phyloP scores from a whole-genome alignment of 1,140 invertebrate genomes.

The Drosophila biarmipes region DNA sequence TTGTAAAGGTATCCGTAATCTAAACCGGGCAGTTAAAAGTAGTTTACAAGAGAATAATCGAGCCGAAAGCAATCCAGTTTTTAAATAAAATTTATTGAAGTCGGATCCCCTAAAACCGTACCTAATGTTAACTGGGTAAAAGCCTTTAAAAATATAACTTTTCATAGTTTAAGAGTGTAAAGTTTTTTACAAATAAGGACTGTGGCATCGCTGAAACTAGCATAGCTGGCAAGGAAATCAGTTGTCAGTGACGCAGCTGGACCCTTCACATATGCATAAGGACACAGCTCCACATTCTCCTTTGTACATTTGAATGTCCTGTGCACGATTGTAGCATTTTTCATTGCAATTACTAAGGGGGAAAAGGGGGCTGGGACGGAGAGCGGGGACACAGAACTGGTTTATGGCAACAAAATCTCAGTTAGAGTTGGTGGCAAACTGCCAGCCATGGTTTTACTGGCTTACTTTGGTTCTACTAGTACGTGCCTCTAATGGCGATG shows the following conservation, averaged over 20 bases:
- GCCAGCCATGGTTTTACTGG: conserved; percentile 57
- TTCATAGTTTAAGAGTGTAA: too few relatives aligned
- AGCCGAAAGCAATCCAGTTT: too few relatives aligned
- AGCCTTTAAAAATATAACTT: too few relatives aligned
- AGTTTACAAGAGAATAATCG: too few relatives aligned
- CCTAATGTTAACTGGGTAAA: too few relatives aligned
- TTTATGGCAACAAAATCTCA: conserved; percentile 73
- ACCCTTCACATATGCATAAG: conserved; percentile 22
- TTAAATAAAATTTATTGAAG: too few relatives aligned
- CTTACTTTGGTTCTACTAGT: conserved; percentile 37
- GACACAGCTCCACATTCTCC: conserved; percentile 24
- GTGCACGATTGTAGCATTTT: conserved; percentile 72
- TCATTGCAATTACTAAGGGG: conserved; percentile 65
- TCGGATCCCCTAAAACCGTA: too few relatives aligned
- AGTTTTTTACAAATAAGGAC: neutral
- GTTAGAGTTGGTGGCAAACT: conserved; percentile 69
- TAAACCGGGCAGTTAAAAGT: too few relatives aligned
- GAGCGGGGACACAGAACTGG: conserved; percentile 48
- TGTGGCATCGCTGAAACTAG: conserved; percentile 3
- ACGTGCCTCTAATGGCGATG: conserved; percentile 56
- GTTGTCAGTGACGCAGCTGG: conserved; percentile 65
- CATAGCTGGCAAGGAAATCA: conserved; percentile 37
- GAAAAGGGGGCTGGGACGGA: neutral
- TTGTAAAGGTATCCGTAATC: too few relatives aligned
- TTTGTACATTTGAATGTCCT: conserved; percentile 66